Percentiles rank a stretch among this genome's conserved stretches.
Evolutionary conservation across 2,888 invertebrate species (phyloP).

Genomic region (Hyalella azteca): DNA sequence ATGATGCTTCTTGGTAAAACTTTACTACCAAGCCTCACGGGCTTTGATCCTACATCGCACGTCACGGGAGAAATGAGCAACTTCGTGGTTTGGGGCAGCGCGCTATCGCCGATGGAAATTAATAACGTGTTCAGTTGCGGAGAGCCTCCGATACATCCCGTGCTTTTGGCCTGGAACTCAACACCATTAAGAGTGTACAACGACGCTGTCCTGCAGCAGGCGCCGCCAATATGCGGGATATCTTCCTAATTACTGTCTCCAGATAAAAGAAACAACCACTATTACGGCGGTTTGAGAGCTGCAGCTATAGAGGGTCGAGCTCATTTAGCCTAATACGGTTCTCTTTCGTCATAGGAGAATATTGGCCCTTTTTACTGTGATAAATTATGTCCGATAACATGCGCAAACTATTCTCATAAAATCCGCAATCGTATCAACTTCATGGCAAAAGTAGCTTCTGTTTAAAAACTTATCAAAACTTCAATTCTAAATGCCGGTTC

Average conservation of each 20-base stretch:
- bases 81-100: constrained; percentile 44
- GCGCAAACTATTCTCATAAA: too few species aligned
- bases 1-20: constrained; percentile 55
- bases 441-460: too few species aligned
- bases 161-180: constrained; percentile 26
- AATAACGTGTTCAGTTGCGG: constrained; percentile 44
- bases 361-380: too few species aligned
- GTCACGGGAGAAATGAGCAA: constrained; percentile 52
- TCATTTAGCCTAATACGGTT: too few species aligned
- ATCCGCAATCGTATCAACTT: too few species aligned
- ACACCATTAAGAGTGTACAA: constrained; percentile 40
- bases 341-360: too few species aligned
- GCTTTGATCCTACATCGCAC: constrained; percentile 55
- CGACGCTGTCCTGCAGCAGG: constrained; percentile 27
- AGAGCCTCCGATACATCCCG: constrained; percentile 11
- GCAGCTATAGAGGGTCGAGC: too few species aligned
- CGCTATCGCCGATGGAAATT: constrained; percentile 40
- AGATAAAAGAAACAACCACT: neutral
- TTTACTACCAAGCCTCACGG: constrained; percentile 52
- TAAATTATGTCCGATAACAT: too few species aligned
- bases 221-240: constrained; percentile 41
- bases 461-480: too few species aligned
- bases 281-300: neutral
- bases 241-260: constrained; percentile 13
- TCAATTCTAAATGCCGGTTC: too few species aligned